phyloP scores from a whole-genome alignment of 2,113 vertebrate genomes.

The Mirza zaza region DNA sequence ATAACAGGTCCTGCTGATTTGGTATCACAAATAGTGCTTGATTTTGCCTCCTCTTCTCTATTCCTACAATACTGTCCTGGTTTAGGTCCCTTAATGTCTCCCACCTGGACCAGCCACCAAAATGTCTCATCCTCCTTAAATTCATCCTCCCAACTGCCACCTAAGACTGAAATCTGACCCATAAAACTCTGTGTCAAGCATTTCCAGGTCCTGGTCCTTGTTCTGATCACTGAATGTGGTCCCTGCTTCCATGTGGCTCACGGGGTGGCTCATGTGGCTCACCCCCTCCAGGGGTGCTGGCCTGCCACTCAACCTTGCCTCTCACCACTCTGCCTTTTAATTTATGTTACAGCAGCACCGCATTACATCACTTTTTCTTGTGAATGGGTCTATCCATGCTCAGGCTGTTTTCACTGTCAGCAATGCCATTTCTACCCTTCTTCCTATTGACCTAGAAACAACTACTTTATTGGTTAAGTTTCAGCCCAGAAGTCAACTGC shows the following conservation, averaged over 20 bases:
- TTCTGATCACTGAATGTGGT: not conserved
- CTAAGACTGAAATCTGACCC: not conserved
- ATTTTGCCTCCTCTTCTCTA: not conserved
- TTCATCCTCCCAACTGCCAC: not conserved
- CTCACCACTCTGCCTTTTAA: not conserved
- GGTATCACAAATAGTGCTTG: not conserved
- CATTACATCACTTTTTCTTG: not conserved
- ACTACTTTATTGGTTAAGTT: not conserved
- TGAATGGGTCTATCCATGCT: not conserved
- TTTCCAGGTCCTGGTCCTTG: not conserved
- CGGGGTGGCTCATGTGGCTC: no score
- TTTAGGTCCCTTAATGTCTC: not conserved
- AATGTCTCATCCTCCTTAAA: not conserved
- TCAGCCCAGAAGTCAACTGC: not conserved
- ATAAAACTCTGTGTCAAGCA: not conserved
- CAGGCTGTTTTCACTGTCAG: not conserved
- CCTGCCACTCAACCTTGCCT: not conserved
- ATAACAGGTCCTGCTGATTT: not conserved
- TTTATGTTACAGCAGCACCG: not conserved
- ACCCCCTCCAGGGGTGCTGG: not conserved
- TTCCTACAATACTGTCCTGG: not conserved
- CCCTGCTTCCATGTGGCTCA: not conserved
- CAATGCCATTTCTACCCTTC: not conserved
- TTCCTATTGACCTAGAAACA: not conserved
- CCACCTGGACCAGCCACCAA: not conserved